Evolutionary conservation across 2,113 vertebrate genomes (phyloP), one percentile per base, ranked within the genome.

Genomic region (Cynoglossus semilaevis): DNA sequence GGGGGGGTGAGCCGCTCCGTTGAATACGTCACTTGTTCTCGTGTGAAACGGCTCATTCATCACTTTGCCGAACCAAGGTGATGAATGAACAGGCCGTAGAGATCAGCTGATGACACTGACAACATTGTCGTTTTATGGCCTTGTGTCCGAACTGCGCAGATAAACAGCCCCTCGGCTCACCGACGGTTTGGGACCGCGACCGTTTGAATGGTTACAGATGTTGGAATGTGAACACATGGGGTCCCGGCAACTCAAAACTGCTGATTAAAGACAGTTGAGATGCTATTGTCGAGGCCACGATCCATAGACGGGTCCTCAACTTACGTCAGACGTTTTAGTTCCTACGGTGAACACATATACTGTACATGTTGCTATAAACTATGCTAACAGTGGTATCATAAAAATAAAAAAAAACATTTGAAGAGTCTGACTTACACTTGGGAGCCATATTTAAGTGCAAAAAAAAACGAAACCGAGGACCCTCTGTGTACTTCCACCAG

Each of bases 201-300:
- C 7, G 15, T 54, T 41, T 74, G 56, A 79, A 61, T 57, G 67
- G 63, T 8, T 61, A 66, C 74, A 47, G 74, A 60, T 74, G 63
- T 41, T 62, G 84, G 85, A 88, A 88, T 90, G 83, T 77, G 84
- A 81, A 82, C 70, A 84, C 88, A 79, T 88, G 83, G 50, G 72
- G 81, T 79, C 76, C 51, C 14, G 18, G 37, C 15, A 17, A 70
- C 74, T 81, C 72, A 76, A n/a, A 54, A 11, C 65, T 2, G 4
- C 15, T 63, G 56, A 85, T 79, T 85, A 85, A 87, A 79, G 77
- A 71, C 72, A 72, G 76, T 67, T n/a, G 64, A 70, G 77, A 70
- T 68, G 74, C 79, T 74, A 60, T 82, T 80, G 72, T 78, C 45
- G 62, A 71, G 50, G 71, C 64, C 67, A 55, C 48, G 47, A 67